Evolutionary conservation across 2,888 invertebrate species (phyloP), one percentile per base, ranked within the genome.

Genomic region (Microdon myrmicae): DNA sequence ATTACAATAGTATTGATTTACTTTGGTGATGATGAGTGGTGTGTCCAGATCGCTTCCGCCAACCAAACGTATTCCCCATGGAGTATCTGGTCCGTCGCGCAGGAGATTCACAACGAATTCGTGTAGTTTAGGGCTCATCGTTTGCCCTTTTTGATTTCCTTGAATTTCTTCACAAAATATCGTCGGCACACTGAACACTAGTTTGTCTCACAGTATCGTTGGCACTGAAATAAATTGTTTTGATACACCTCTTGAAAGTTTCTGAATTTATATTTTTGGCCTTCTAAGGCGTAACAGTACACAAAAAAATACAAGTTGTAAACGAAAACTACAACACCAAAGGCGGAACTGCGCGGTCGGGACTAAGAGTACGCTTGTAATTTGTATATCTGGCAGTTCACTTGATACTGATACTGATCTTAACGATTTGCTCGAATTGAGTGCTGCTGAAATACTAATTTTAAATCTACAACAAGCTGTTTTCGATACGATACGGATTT

Each of bases 1-100:
- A 26, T 68, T 68, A 68, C 68, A 68, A 45, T 25, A 37, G 5
- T 25, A 14, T 48, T 12, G 6, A 56, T 84, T 84, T 87, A 94
- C 94, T 87, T 89, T 89, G 69, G 93, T 93, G 78, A 94, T 88
- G 79, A 93, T 89, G 77, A 94, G 85, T 66, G 94, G 93, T 41
- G 90, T 88, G 75, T 90, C 89, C 74, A 92, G 86, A 83, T 94
- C 93, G 69, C 89, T 85, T 71, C 93, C 93, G 71, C 94, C 94
- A 69, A 91, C 90, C 71, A 94, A 84, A 72, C 93, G 87, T 73
- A 94, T 89, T 58, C 94, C 94, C 93, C 93, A 94, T 74, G 89
- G 88, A 73, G 87, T 86, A 70, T 84, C 84, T 70, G 84, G 84
- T 73, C 85, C 84, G 73, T 88, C 87, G 70, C 92, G 86, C 72